Percentiles rank a stretch among this genome's conserved stretches.
Evolutionary conservation across 92 coral and sea anemone genomes (phyloP).

Genomic region (Bergia puertoricense): DNA sequence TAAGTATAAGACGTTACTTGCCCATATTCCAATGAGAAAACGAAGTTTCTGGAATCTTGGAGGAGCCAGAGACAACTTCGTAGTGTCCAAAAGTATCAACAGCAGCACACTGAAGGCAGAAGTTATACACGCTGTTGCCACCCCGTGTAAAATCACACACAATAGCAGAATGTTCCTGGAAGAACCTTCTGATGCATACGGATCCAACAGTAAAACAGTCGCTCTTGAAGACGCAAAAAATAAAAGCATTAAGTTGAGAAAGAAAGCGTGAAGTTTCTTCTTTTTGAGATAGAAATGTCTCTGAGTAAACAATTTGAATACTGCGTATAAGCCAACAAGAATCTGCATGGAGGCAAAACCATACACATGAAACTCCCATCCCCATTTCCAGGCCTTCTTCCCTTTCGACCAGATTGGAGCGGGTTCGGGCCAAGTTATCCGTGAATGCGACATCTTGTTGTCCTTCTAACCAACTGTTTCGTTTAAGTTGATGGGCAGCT

Average conservation of each 20-base stretch:
- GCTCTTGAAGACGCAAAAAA: slow-evolving; percentile 20
- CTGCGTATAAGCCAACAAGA: slow-evolving; percentile 31
- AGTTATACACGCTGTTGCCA: slow-evolving; percentile 48
- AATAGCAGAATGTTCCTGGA: background rate
- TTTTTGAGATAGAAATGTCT: background rate
- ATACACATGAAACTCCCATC: slow-evolving; percentile 59
- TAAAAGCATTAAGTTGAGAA: slow-evolving; percentile 32
- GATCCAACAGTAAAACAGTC: slow-evolving; percentile 35
- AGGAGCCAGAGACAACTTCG: slow-evolving; percentile 58
- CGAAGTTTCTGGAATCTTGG: slow-evolving; percentile 68
- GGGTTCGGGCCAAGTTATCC: slow-evolving; percentile 37
- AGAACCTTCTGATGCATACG: background rate
- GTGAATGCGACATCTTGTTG: no score
- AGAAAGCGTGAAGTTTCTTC: slow-evolving; percentile 26
- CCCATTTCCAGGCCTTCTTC: slow-evolving; percentile 48
- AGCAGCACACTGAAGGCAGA: slow-evolving; percentile 76
- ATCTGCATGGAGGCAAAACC: slow-evolving; percentile 49
- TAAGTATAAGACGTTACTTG: slow-evolving; percentile 33
- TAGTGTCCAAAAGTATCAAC: slow-evolving; percentile 70
- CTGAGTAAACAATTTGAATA: background rate
- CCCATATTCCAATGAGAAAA: slow-evolving; percentile 53
- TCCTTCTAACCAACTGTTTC: no score
- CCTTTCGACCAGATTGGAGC: slow-evolving; percentile 66
- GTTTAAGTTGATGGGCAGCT: no score
- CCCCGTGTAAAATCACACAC: slow-evolving; percentile 16